Evolutionary conservation across 2,113 vertebrate genomes (phyloP), one percentile per base, ranked within the genome.

Genomic region (Microcebus griseorufus): DNA sequence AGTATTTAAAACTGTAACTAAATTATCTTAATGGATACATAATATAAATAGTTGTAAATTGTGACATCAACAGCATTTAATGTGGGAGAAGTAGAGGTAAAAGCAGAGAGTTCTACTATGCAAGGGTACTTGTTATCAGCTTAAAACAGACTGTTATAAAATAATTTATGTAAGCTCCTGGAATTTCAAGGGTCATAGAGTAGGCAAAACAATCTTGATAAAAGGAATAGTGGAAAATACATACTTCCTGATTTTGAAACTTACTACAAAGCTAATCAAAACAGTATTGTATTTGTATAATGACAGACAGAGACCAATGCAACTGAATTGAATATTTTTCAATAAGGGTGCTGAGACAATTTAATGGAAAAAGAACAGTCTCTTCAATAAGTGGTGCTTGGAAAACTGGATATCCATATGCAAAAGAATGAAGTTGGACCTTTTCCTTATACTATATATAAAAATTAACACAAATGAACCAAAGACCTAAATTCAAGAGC

Each of bases 401-500:
- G 29, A 42, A 75, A 75, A 81, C 42, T 65, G 60, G n/a, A 53
- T n/a, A 73, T 22, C 3, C 64, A 81, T 5, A 42, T 16, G 67
- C 42, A 88, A 48, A 88, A 89, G 34, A 94, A 94, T 42, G n/a
- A 64, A 65, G n/a, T 14, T 45, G 3, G 16, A 55, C 9, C 29
- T 65, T 75, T 64, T 64, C 42, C 34, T 75, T 75, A 34, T 17
- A 37, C n/a, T 42, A 60, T 32, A 92, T 39, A 75, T 12, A 64
- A 92, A 75, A 84, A 64, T 75, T 84, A 81, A 88, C 9, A 23
- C 64, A 88, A 37, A 80, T 80, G 51, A 70, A 72, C 70, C 25
- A 73, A 94, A 88, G 34, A 53, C 10, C 69, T 82, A 83, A 89
- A 89, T 73, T 22, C 65, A 64, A 89, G 76, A 88, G 20, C 93